Evolutionary conservation across 2,888 invertebrate species (phyloP), one percentile per base, ranked within the genome.

Genomic region (Brenthis hecate): DNA sequence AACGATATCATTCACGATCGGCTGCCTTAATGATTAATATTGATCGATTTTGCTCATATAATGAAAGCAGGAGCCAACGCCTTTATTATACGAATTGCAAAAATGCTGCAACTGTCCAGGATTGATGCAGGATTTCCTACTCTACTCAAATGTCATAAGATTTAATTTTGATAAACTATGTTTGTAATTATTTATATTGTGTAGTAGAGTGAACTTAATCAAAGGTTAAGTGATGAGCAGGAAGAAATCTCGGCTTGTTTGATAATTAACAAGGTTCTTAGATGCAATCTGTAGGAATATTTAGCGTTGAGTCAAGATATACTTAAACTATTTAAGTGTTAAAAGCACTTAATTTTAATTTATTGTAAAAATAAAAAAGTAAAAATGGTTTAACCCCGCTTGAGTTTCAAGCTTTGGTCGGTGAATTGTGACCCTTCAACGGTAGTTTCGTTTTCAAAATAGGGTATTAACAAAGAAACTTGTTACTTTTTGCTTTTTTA

Each of bases 201-300:
- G 47, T 48, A 48, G 54, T 57, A 48, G 54, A 48, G 48, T 55
- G 69, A 56, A 58, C 32, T 77, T 76, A 78, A 78, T 77, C 77
- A 82, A 75, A 78, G 85, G 84, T 83, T 78, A 83, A 85, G 72
- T 77, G 76, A 76, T 70, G 77, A 78, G 75, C 74, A 73, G 71
- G 75, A 73, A 75, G 78, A 78, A 84, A 85, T 85, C 84, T 79
- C 76, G 70, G 32, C 32, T 56, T 28, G 51, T 68, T 60, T 50
- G n/a, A 50, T 58, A 48, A 14, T 28, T 60, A n/a, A 60, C 32
- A 50, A n/a, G 32, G 51, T 53, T 55, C 56, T 28, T 58, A 66
- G 54, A 16, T 58, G 19, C 54, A 66, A 13, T n/a, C 47, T 8
- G 14, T 13, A 32, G 48, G 47, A 47, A 60, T 3, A 54, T 54